Percentiles rank a stretch among this genome's conserved stretches.
Evolutionary conservation across 2,797 vertebrate species (phyloP).

Genomic region (Artibeus jamaicensis): DNA sequence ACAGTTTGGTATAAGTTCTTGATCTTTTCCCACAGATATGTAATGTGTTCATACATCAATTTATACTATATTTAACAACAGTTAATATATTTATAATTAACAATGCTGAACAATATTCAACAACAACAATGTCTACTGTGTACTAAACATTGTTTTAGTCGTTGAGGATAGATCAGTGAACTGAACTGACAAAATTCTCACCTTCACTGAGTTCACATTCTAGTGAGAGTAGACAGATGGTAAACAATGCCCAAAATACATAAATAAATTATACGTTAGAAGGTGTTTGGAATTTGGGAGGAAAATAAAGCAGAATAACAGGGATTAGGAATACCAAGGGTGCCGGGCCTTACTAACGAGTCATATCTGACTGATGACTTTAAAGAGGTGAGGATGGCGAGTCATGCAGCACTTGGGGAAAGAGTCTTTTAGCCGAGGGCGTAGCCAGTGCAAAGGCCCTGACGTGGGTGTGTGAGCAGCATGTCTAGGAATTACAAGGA

Average conservation of each 20-base stretch:
- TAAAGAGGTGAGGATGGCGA: background rate
- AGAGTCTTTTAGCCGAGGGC: background rate
- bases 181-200: background rate
- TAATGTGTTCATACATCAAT: background rate
- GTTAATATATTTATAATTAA: background rate
- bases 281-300: background rate
- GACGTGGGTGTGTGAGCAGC: background rate
- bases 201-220: background rate
- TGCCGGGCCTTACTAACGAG: background rate
- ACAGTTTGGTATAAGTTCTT: background rate
- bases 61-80: background rate
- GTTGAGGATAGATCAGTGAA: background rate
- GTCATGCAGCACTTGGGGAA: background rate
- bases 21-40: background rate
- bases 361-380: background rate
- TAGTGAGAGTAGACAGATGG: background rate
- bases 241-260: background rate
- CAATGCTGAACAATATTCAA: background rate
- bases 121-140: background rate
- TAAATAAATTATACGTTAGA: background rate
- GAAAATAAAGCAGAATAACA: background rate
- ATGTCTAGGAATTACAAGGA: background rate
- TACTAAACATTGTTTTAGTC: background rate
- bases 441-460: background rate
- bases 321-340: background rate